Percentiles rank a stretch among this genome's conserved stretches.
Evolutionary conservation across 2,888 invertebrate genomes (phyloP).

Genomic region (Amorpha juglandis): DNA sequence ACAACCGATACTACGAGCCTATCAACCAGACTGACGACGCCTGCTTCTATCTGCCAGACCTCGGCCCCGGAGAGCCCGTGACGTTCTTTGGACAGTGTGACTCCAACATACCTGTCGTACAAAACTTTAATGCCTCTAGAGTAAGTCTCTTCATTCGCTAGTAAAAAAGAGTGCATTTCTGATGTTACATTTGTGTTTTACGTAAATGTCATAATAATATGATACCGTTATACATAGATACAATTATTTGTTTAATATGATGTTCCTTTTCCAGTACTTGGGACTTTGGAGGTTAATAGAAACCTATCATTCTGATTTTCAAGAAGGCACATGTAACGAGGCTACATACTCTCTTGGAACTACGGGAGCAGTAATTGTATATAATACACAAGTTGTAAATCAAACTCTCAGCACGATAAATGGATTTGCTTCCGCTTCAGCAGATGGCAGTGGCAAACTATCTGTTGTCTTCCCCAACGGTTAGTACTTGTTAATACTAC

Average conservation of each 20-base stretch:
- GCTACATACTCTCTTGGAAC: constrained; percentile 76
- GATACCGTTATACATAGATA: too few relatives aligned
- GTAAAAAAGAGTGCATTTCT: too few relatives aligned
- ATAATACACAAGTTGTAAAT: constrained; percentile 63
- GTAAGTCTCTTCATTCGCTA: constrained; percentile 46
- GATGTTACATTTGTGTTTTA: too few relatives aligned
- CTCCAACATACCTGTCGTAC: constrained; percentile 48
- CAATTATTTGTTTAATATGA: background rate
- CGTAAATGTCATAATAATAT: too few relatives aligned
- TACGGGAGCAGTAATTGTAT: constrained; percentile 46
- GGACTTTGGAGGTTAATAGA: constrained; percentile 85
- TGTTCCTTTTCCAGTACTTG: constrained; percentile 47
- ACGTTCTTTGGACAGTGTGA: constrained; percentile 62
- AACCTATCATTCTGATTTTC: constrained; percentile 84
- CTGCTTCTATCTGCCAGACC: constrained; percentile 63
- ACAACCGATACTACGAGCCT: constrained; percentile 54
- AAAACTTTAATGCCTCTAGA: constrained; percentile 50
- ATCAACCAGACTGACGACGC: constrained; percentile 53
- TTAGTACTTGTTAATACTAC: constrained; percentile 30
- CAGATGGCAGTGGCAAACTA: constrained; percentile 79
- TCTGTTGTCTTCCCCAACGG: constrained; percentile 69
- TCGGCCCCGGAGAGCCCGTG: constrained; percentile 50
- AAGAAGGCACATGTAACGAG: constrained; percentile 85
- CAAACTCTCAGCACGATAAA: constrained; percentile 74
- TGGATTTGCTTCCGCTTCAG: constrained; percentile 72